Evolutionary conservation across 2,888 invertebrate genomes (phyloP), one percentile per base, ranked within the genome.

Genomic region (Strigamia crassipes): DNA sequence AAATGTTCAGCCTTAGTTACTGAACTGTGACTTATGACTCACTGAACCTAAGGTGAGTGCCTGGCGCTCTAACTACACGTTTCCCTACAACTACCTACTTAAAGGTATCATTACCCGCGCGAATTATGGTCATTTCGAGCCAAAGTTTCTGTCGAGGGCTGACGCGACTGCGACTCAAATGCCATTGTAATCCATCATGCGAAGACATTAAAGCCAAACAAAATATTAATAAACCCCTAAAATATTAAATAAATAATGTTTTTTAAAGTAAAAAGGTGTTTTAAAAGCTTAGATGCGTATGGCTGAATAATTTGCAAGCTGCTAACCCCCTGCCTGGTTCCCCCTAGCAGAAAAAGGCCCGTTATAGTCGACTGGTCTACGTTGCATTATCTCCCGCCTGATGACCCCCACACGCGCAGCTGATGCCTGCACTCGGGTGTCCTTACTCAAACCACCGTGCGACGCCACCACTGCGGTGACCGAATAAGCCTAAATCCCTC

Each of bases 381-480:
- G 61, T 61, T 1, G 61, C 61, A 61, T 61, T 61, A 61, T 61
- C 61, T 61, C 61, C 61, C 61, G 61, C 61, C 18, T 61, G 61
- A 61, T 61, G 61, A 61, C 61, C 61, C 61, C 61, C 61, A 61
- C 61, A 61, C 61, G 23, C 61, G 61, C 61, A 61, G 61, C 61
- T 61, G 23, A 61, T 61, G 61, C 61, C 61, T 15, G 61, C 23
- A 61, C 61, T 61, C 61, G 61, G 21, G 18, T 18, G 18, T 23
- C 61, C 61, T 18, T 21, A 61, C 61, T 23, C 61, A 18, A 18
- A 23, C 61, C 23, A 23, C 61, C 23, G 61, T 46, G 61, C 61
- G 18, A 61, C 46, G 61, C 61, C 61, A 61, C 61, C 61, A 61
- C 61, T 61, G 12, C 12, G 21, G 61, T 61, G 61, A 61, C 61